Conservation (phyloP, 1,140 invertebrate genomes). For the Drusus annulatus region DNA sequence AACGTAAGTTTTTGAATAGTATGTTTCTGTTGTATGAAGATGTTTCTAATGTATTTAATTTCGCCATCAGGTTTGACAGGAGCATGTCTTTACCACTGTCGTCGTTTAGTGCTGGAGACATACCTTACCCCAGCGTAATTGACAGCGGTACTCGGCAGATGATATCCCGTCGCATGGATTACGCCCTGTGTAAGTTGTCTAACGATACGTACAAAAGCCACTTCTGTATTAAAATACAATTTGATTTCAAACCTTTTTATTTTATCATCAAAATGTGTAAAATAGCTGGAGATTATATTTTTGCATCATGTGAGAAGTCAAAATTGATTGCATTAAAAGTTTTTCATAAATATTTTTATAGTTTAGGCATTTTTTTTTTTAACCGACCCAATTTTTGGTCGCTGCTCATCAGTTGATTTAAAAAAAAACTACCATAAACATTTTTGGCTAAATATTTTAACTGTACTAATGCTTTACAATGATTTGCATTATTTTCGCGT, state of each 20-base stretch:
- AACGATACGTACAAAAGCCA: background rate
- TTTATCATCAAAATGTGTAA: slow-evolving; percentile 40
- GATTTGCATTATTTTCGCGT: slow-evolving; percentile 58
- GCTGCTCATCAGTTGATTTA: slow-evolving; percentile 54
- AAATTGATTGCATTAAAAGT: slow-evolving; percentile 54
- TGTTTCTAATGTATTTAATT: no score
- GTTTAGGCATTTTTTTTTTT: slow-evolving; percentile 57
- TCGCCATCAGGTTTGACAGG: slow-evolving; percentile 72
- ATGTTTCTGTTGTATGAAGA: no score
- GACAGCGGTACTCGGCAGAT: slow-evolving; percentile 63
- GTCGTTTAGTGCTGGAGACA: slow-evolving; percentile 68
- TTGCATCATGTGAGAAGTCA: slow-evolving; percentile 57
- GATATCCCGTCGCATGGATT: slow-evolving; percentile 75
- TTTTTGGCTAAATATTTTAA: slow-evolving; percentile 52
- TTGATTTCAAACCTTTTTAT: slow-evolving; percentile 27
- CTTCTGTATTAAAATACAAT: slow-evolving; percentile 15
- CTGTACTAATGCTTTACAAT: slow-evolving; percentile 52
- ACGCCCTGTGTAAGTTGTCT: slow-evolving; percentile 78
- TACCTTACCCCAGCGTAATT: slow-evolving; percentile 70
- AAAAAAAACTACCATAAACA: slow-evolving; percentile 41
- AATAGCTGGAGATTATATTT: slow-evolving; percentile 56
- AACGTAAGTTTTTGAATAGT: no score
- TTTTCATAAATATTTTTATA: slow-evolving; percentile 52
- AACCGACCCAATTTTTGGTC: slow-evolving; percentile 37
- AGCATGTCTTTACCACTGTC: slow-evolving; percentile 78